Percentiles rank a stretch among this genome's conserved stretches.
These are phyloP conservation scores for Argya squamiceps DNA, from an alignment of 2,797 vertebrate genomes.

Conservation along the genomic window DNA sequence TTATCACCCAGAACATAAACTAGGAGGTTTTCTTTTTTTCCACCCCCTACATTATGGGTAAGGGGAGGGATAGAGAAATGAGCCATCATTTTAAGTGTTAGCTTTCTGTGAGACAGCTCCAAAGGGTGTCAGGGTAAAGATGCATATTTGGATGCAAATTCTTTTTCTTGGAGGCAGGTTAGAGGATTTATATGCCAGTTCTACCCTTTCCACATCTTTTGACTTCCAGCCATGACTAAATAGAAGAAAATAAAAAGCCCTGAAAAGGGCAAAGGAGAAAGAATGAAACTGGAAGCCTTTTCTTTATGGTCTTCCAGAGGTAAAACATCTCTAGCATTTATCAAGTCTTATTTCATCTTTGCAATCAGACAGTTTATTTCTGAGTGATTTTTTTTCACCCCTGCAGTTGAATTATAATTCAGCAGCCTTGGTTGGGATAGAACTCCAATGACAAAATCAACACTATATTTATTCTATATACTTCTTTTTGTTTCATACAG, in stretches of 20 bases:
- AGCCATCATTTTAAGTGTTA: neutral
- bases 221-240: neutral
- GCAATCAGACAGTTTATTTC: neutral
- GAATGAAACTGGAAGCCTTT: slow-evolving; percentile 8
- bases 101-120: neutral
- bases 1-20: slow-evolving; percentile 19
- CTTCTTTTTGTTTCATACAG: neutral
- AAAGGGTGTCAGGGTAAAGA: neutral
- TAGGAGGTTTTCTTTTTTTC: neutral
- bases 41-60: rapidly evolving
- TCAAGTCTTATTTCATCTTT: neutral
- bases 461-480: neutral
- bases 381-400: neutral
- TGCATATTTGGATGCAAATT: neutral
- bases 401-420: neutral
- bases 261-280: slow-evolving; percentile 9
- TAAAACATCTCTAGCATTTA: slow-evolving; percentile 15
- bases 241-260: neutral
- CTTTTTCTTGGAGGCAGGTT: neutral
- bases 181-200: neutral
- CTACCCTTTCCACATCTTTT: neutral
- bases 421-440: neutral
- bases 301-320: neutral
- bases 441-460: neutral
- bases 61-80: neutral